Conservation (phyloP, 2,113 vertebrate species). For the Maccullochella peelii region DNA sequence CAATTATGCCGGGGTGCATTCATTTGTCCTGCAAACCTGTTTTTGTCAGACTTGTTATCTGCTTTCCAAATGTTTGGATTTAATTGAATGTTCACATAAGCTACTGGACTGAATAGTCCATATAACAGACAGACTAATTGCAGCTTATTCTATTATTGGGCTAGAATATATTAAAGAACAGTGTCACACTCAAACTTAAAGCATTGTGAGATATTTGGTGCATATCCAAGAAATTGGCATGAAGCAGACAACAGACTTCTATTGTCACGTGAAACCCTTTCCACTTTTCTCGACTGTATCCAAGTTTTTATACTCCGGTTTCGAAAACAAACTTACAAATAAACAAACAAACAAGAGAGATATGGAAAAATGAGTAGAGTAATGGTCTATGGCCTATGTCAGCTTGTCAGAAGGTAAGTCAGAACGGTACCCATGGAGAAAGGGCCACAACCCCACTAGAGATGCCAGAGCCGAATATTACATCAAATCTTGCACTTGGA, state of each 20-base stretch:
- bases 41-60: constrained; percentile 1
- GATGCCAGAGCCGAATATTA: background rate
- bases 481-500: background rate
- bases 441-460: background rate
- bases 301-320: background rate
- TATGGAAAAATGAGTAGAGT: background rate
- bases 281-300: background rate
- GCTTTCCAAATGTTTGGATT: constrained; percentile 20
- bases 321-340: background rate
- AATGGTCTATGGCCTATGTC: background rate
- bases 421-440: background rate
- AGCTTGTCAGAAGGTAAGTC: background rate
- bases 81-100: constrained; percentile 15
- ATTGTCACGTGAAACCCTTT: background rate
- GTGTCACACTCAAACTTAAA: background rate
- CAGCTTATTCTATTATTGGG: background rate
- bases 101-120: background rate
- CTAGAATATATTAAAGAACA: background rate
- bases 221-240: background rate
- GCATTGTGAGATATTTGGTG: background rate
- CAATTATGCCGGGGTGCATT: background rate
- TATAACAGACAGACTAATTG: constrained; percentile 8
- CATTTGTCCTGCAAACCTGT: background rate
- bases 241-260: background rate
- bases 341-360: background rate